Percentiles rank a stretch among this genome's conserved stretches.
phyloP scores from a whole-genome alignment of 2,888 invertebrate genomes.

The Galerucella pusilla region DNA sequence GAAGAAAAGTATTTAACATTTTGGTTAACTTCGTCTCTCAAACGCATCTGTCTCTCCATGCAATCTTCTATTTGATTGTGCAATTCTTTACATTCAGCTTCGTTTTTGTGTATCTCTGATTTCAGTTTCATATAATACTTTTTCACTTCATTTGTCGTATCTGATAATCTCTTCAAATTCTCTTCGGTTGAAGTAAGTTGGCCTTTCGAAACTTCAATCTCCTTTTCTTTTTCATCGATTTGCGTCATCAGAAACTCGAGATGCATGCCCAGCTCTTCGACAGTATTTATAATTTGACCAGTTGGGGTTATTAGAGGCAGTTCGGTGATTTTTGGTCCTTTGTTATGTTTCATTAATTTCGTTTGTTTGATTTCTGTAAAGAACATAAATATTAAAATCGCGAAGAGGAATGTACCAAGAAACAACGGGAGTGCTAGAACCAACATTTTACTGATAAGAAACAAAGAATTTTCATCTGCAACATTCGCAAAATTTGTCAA shows the following conservation, averaged over 20 bases:
- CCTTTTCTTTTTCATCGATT: slow-evolving; percentile 56
- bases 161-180: slow-evolving; percentile 55
- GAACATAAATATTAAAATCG: slow-evolving; percentile 55
- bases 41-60: slow-evolving; percentile 51
- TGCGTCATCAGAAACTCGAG: slow-evolving; percentile 55
- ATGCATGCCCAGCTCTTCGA: slow-evolving; percentile 59
- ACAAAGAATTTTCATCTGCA: slow-evolving; percentile 24
- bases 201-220: slow-evolving; percentile 53
- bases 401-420: slow-evolving; percentile 53
- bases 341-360: slow-evolving; percentile 42
- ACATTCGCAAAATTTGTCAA: slow-evolving; percentile 21
- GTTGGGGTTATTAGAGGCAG: slow-evolving; percentile 54
- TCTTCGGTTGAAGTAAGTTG: slow-evolving; percentile 52
- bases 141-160: slow-evolving; percentile 54
- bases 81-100: slow-evolving; percentile 56
- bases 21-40: slow-evolving; percentile 53
- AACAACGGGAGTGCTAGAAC: slow-evolving; percentile 51
- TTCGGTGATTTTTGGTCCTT: slow-evolving; percentile 46
- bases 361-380: slow-evolving; percentile 54
- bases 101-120: slow-evolving; percentile 51
- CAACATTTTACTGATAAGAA: slow-evolving; percentile 41
- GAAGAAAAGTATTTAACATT: slow-evolving; percentile 52
- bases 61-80: slow-evolving; percentile 58
- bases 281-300: slow-evolving; percentile 55
- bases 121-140: slow-evolving; percentile 57